Conservation (phyloP, 2,113 vertebrate species). For the Tachysurus vachellii region DNA sequence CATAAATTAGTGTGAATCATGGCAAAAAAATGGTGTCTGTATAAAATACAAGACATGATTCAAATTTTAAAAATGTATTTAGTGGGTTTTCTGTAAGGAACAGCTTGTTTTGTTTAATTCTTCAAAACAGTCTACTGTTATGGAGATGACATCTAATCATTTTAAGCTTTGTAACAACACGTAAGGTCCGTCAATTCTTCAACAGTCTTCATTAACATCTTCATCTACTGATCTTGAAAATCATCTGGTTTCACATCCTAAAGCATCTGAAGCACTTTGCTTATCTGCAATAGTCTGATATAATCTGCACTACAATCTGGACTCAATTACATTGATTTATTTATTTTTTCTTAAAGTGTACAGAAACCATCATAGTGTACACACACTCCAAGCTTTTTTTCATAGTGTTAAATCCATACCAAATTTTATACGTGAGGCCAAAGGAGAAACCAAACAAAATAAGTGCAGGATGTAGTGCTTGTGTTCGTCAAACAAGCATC, state of each 20-base stretch:
- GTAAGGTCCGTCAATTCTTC: neutral
- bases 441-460: neutral
- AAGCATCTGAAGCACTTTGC: neutral
- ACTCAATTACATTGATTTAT: neutral
- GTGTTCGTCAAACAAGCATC: neutral
- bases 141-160: neutral
- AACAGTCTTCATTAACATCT: neutral
- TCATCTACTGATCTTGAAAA: neutral
- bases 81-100: neutral
- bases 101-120: neutral
- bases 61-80: neutral
- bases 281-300: neutral
- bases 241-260: neutral
- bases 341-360: neutral
- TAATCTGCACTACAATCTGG: neutral
- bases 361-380: neutral
- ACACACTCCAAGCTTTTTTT: neutral
- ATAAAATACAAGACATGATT: neutral
- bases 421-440: neutral
- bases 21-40: neutral
- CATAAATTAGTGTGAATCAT: neutral
- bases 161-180: neutral
- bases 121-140: neutral
- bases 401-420: neutral
- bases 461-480: neutral